Percentiles rank a stretch among this genome's conserved stretches.
Conservation (phyloP, 2,113 vertebrate genomes). For the Tauraco erythrolophus region DNA sequence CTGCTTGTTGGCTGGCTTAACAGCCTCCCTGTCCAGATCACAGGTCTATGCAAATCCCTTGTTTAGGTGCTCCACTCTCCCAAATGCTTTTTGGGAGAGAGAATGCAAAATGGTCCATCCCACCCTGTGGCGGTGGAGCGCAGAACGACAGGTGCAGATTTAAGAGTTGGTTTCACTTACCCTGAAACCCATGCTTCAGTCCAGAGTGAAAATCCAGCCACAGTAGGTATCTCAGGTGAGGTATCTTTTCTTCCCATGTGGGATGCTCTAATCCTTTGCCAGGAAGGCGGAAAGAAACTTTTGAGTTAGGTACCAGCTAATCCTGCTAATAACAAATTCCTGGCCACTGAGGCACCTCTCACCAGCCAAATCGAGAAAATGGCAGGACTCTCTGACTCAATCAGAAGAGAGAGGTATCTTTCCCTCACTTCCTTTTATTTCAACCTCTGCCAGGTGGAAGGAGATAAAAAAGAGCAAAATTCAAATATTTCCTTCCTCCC, state of each 20-base stretch:
- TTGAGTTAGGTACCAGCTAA: not conserved
- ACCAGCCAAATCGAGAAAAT: not conserved
- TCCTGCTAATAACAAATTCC: not conserved
- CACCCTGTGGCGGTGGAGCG: not conserved
- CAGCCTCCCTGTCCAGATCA: not conserved
- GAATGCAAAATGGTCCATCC: not conserved
- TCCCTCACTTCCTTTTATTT: not conserved
- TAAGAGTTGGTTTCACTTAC: not conserved
- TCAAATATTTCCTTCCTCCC: conserved; percentile 2
- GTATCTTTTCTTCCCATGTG: not conserved
- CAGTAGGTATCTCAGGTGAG: not conserved
- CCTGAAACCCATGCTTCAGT: rapidly evolving
- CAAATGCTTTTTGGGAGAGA: not conserved
- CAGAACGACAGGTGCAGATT: not conserved
- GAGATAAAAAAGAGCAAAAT: conserved; percentile 15
- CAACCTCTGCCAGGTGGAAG: not conserved
- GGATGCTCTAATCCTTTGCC: not conserved
- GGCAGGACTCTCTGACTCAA: not conserved
- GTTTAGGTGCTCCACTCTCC: not conserved
- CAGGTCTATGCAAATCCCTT: not conserved
- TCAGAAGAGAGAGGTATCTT: not conserved
- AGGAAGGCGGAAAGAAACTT: not conserved
- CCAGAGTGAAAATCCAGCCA: not conserved
- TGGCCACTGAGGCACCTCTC: not conserved
- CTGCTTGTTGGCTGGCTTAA: not conserved